phyloP scores from a whole-genome alignment of 2,888 invertebrate species.

The Hypercompe scribonia region DNA sequence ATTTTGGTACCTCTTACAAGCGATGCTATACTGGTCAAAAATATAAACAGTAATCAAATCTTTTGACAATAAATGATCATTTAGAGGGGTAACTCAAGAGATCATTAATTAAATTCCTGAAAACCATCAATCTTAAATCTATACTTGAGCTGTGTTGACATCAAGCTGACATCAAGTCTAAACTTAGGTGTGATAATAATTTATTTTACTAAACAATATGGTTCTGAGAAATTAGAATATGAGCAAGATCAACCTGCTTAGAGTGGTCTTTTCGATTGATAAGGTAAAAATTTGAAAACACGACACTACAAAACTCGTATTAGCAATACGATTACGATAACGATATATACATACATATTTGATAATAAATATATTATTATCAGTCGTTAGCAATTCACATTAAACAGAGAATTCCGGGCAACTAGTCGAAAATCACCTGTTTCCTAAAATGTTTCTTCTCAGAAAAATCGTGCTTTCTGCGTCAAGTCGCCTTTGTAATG shows the following conservation, averaged over 20 bases:
- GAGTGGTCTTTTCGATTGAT: background rate
- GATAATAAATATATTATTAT: background rate
- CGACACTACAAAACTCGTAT: background rate
- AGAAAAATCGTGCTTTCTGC: slow-evolving; percentile 11
- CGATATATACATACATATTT: no score
- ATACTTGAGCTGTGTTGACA: no score
- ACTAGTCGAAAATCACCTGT: background rate
- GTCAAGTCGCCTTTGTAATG: slow-evolving; percentile 16
- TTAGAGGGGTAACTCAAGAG: no score
- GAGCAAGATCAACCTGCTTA: background rate
- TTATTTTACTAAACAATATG: background rate
- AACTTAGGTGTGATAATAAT: no score
- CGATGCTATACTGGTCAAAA: no score
- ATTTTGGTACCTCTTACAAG: background rate
- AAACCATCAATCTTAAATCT: no score
- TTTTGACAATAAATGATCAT: no score
- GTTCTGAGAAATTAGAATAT: background rate
- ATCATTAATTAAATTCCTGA: no score
- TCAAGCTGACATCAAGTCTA: no score
- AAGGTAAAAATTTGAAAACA: background rate
- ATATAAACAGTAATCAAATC: background rate
- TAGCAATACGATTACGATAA: no score
- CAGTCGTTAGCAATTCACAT: background rate
- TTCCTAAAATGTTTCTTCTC: slow-evolving; percentile 5
- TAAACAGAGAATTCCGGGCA: background rate